phyloP scores from a whole-genome alignment of 92 coral and sea anemone species.

The Palythoa grandis region DNA sequence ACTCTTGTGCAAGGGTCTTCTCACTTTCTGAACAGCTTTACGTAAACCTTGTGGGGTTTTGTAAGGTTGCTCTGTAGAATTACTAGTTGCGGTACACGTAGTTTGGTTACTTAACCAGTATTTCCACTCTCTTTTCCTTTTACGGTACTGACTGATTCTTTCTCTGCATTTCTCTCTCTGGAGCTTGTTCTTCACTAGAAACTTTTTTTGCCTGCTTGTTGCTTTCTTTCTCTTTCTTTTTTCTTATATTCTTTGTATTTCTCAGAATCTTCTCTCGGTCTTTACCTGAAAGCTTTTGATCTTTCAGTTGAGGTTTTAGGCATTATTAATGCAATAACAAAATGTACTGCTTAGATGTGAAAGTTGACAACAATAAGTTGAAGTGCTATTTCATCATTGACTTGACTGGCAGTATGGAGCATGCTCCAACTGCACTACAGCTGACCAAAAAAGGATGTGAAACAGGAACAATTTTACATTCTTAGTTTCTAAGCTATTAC shows the following conservation, averaged over 20 bases:
- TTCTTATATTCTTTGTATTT: conserved; percentile 37
- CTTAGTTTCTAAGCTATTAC: conserved; percentile 6
- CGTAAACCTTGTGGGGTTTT: conserved; percentile 38
- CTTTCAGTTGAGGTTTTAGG: conserved; percentile 39
- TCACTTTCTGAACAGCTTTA: conserved; percentile 18
- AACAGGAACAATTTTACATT: conserved; percentile 7
- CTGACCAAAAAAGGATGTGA: conserved; percentile 35
- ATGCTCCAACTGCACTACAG: conserved; percentile 28
- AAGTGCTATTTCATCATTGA: not conserved
- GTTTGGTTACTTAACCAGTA: conserved; percentile 1
- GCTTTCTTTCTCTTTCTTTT: conserved; percentile 35
- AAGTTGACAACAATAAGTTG: not conserved
- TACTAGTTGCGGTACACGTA: not conserved
- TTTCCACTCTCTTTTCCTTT: not conserved
- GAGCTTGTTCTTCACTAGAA: not conserved
- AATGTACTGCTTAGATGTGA: not conserved
- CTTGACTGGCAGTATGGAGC: conserved; percentile 12
- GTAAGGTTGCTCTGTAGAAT: conserved; percentile 7
- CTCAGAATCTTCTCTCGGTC: conserved; percentile 32
- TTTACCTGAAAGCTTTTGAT: conserved; percentile 20
- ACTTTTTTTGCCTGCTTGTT: not conserved
- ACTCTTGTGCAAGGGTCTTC: conserved; percentile 22
- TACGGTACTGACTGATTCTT: conserved; percentile 16
- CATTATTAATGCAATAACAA: conserved; percentile 23
- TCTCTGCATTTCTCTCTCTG: conserved; percentile 22